Percentiles rank a stretch among this genome's conserved stretches.
Conservation (phyloP, 2,888 invertebrate species). For the Leptinotarsa haldemani region DNA sequence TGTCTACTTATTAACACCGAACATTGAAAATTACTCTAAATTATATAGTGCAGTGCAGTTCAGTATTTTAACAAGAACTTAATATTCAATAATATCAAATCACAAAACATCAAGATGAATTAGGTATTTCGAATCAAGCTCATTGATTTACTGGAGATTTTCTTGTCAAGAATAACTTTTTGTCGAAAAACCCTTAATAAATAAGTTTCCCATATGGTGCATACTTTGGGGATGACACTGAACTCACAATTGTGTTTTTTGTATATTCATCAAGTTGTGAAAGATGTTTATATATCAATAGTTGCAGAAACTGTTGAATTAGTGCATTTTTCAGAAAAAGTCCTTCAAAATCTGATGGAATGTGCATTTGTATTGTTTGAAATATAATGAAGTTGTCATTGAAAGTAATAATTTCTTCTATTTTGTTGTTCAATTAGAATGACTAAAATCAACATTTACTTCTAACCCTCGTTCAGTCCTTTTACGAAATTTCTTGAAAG, state of each 20-base stretch:
- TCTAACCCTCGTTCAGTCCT: slow-evolving; percentile 6
- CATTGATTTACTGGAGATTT: too few relatives aligned
- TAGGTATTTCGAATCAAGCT: too few relatives aligned
- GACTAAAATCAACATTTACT: neutral
- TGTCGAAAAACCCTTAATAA: too few relatives aligned
- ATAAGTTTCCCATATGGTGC: too few relatives aligned
- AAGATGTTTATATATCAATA: neutral
- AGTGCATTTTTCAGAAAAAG: neutral
- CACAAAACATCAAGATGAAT: too few relatives aligned
- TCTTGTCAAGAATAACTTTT: too few relatives aligned
- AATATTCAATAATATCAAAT: too few relatives aligned
- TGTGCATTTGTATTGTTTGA: neutral
- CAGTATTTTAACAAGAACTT: too few relatives aligned
- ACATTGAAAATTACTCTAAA: too few relatives aligned
- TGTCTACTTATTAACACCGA: too few relatives aligned
- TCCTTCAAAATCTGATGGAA: neutral
- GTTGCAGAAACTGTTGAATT: neutral
- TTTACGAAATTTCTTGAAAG: neutral
- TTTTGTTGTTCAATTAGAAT: neutral
- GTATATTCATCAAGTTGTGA: neutral
- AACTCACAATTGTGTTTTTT: neutral
- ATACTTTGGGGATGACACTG: too few relatives aligned
- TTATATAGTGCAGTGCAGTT: too few relatives aligned
- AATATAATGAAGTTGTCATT: neutral
- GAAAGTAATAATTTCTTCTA: neutral